phyloP scores from a whole-genome alignment of 2,888 invertebrate genomes.

The Seira musarum region DNA sequence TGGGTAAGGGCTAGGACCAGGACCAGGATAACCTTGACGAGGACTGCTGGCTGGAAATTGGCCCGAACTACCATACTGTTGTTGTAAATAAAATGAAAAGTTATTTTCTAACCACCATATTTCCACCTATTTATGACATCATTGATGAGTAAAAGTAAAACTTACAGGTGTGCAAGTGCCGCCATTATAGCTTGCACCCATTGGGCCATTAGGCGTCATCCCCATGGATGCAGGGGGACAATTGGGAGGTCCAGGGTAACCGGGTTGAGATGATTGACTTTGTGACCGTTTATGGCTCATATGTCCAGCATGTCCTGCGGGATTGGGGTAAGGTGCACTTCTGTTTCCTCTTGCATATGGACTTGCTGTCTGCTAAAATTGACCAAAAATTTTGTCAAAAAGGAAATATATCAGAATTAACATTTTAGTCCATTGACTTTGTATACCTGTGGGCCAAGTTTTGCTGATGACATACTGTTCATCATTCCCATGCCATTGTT shows the following conservation, averaged over 20 bases:
- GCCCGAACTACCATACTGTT: slow-evolving; percentile 50
- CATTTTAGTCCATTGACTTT: too few relatives aligned
- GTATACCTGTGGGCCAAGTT: slow-evolving; percentile 67
- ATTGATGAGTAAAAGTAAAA: too few relatives aligned
- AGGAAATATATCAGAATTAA: too few relatives aligned
- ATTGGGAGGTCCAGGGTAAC: slow-evolving; percentile 65
- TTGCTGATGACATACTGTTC: slow-evolving; percentile 62
- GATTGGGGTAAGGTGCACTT: slow-evolving; percentile 67
- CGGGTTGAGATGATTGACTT: slow-evolving; percentile 54
- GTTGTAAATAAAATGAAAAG: too few relatives aligned
- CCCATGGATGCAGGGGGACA: slow-evolving; percentile 50
- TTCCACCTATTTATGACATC: too few relatives aligned
- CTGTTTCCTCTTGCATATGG: slow-evolving; percentile 57
- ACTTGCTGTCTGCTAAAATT: slow-evolving; percentile 25
- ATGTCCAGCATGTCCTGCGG: slow-evolving; percentile 58
- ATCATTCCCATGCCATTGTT: slow-evolving; percentile 66
- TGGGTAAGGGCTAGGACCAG: slow-evolving; percentile 51
- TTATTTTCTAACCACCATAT: too few relatives aligned
- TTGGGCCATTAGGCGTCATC: slow-evolving; percentile 63
- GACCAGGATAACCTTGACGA: slow-evolving; percentile 39
- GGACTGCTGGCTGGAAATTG: slow-evolving; percentile 39
- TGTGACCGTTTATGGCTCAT: slow-evolving; percentile 67
- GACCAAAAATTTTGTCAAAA: neutral
- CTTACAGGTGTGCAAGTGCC: slow-evolving; percentile 67
- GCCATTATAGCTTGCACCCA: slow-evolving; percentile 66